Base-by-base conservation (phyloP, 2,888 invertebrate species). In the Marasmarcha lunaedactyla region DNA sequence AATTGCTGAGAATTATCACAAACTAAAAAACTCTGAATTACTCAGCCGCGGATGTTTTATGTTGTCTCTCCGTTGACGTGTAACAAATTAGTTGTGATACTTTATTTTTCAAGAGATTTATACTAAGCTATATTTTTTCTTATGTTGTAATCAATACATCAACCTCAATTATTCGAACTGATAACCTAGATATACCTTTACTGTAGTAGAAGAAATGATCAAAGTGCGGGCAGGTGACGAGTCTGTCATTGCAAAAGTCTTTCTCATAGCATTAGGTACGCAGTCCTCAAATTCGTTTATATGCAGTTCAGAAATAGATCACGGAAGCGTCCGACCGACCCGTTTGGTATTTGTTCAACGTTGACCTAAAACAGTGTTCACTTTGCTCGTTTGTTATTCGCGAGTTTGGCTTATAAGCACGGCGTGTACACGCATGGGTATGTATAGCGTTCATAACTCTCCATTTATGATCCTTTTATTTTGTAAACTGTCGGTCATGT, bases 321-420 rank as follows among this genome's bases (percentile, higher is more conserved):
- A 69, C 81, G 81, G 83, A 81, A 83, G 78, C 77, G 74, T 65
- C 69, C 72, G 70, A 71, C 69, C 81, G 78, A 78, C 79, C 77
- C 72, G 81, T 83, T 81, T 83, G 81, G 83, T 81, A 83, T 83
- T 81, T 81, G 79, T 79, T 81, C 77, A 72, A 70, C 74, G 83
- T 81, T 81, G 83, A 81, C 83, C 83, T 83, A 83, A 83, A 83
- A 81, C 79, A 81, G 83, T 63, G 71, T 63, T 74, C 63, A 78
- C 71, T 78, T 78, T 79, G 77, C 77, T 77, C 74, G 73, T 79
- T 74, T 79, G 73, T 73, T 81, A 77, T 77, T 78, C 66, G 72
- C 71, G 57, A 66, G 53, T 49, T 50, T 54, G n/a, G 15, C 2
- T 10, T 40, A 40, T 38, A 38, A 25, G 25, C 25, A 6, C 10